Evolutionary conservation across 2,113 vertebrate species (phyloP), one percentile per base, ranked within the genome.

Genomic region (Eulacestoma nigropectus): DNA sequence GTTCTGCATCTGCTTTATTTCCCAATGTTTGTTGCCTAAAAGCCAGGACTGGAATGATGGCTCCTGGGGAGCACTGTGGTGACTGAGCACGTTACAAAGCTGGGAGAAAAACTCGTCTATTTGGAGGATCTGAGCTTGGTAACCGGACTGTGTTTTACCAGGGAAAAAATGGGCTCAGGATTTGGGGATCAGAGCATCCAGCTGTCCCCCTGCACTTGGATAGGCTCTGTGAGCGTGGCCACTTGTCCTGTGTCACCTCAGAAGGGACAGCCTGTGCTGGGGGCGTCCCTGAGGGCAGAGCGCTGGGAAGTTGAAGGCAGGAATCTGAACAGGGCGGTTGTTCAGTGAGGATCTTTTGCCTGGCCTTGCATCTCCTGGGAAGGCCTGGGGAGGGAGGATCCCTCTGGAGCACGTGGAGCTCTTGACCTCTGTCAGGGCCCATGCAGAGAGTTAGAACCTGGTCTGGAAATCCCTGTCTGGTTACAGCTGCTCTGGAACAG

Each of bases 271-370:
- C 47, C 42, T 6, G 39, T 2, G 8, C 44, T 23, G 42, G 22
- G 29, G 27, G 18, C 3, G 3, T 35, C 33, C 23, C 19, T 41
- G 35, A n/a, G 49, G 47, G 37, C 47, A 13, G 37, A 8, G 4
- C 9, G 3, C 39, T 15, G 17, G 9, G 14, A 32, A 6, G 14
- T 10, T 12, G 57, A 77, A 44, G 65, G 53, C 10, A 29, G 1
- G 33, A 30, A 27, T 30, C 18, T 4, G 5, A 49, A 8, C 32
- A 29, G 56, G 0, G 10, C 20, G 17, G 22, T 13, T 35, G 1
- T 47, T 50, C 29, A 26, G 52, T 1, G 46, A 41, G 41, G 41
- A 56, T 39, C 23, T 29, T 25, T 13, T 27, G 21, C 55, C 75
- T 49, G 39, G 19, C 33, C 47, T 21, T 35, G 64, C 53, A 60